Evolutionary conservation across 1,140 invertebrate genomes (phyloP).

Genomic region (Colletes latitarsis): DNA sequence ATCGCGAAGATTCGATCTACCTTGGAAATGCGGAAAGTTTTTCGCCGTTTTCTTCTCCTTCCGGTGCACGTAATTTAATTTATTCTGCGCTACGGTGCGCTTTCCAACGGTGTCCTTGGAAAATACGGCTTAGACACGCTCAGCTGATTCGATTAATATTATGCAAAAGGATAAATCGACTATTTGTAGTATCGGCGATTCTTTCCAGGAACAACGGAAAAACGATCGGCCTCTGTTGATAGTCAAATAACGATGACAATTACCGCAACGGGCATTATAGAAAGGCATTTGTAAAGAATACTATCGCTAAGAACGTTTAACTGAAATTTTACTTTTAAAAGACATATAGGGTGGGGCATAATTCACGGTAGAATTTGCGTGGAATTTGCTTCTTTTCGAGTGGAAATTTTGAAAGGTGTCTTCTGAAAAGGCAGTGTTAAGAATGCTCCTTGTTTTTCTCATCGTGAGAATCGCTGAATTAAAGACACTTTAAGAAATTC

Average conservation of each 20-base stretch:
- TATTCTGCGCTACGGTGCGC: constrained; percentile 24
- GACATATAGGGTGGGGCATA: too few relatives aligned
- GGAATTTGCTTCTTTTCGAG: too few relatives aligned
- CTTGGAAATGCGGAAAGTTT: too few relatives aligned
- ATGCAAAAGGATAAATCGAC: constrained; percentile 30
- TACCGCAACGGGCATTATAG: neutral
- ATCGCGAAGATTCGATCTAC: neutral
- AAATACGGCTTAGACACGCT: constrained; percentile 47
- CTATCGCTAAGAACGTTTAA: neutral
- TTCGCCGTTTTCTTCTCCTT: constrained; percentile 30
- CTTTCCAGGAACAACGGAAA: neutral
- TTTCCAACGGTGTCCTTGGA: constrained; percentile 51
- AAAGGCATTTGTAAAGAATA: too few relatives aligned
- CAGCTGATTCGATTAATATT: constrained; percentile 33
- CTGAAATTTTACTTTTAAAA: too few relatives aligned
- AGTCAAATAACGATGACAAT: neutral
- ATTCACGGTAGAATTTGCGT: too few relatives aligned
- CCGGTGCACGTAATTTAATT: constrained; percentile 38
- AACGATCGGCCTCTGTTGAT: neutral
- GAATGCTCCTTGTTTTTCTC: too few relatives aligned
- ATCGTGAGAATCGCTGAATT: too few relatives aligned
- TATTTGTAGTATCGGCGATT: constrained; percentile 22
- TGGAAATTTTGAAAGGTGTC: too few relatives aligned
- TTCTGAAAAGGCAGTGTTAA: too few relatives aligned
- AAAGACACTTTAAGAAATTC: too few relatives aligned